These are phyloP conservation scores for Paramuricea clavata DNA, from an alignment of 92 coral and sea anemone species.

Conservation along the genomic window DNA sequence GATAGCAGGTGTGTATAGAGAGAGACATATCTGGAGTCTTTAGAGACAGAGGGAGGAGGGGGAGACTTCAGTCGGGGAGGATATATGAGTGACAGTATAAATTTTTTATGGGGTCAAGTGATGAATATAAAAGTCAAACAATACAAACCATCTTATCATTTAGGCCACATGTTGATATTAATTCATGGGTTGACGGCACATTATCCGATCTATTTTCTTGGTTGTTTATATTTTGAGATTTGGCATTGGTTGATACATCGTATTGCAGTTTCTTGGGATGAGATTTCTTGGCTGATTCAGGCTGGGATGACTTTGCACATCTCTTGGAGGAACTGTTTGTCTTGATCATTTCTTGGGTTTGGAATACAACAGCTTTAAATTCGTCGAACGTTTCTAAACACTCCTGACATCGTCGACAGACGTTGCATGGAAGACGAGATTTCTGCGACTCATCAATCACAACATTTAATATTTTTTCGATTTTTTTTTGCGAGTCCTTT, in stretches of 20 bases:
- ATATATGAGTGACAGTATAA: too few relatives aligned
- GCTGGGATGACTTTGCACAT: not conserved
- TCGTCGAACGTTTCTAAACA: not conserved
- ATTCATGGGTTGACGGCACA: not conserved
- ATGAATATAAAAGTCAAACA: not conserved
- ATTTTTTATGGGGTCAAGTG: too few relatives aligned
- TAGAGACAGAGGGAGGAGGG: too few relatives aligned
- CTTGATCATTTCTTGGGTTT: constrained; percentile 23
- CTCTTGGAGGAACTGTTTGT: constrained; percentile 10
- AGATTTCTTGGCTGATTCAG: not conserved
- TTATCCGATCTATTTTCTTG: too few relatives aligned
- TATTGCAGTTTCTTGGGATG: too few relatives aligned
- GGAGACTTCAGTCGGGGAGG: too few relatives aligned
- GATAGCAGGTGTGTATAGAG: too few relatives aligned
- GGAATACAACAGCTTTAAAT: not conserved
- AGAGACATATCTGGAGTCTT: too few relatives aligned
- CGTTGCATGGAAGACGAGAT: constrained; percentile 16
- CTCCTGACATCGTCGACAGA: constrained; percentile 35
- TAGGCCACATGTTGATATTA: not conserved
- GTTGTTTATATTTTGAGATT: too few relatives aligned
- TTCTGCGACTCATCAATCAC: not conserved
- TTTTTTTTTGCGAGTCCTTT: not conserved
- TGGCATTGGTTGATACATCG: too few relatives aligned
- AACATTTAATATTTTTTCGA: not conserved
- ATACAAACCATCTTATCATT: constrained; percentile 1